These are phyloP conservation scores for Aphaenogaster rudis DNA, from an alignment of 1,140 invertebrate genomes.

Conservation along the genomic window DNA sequence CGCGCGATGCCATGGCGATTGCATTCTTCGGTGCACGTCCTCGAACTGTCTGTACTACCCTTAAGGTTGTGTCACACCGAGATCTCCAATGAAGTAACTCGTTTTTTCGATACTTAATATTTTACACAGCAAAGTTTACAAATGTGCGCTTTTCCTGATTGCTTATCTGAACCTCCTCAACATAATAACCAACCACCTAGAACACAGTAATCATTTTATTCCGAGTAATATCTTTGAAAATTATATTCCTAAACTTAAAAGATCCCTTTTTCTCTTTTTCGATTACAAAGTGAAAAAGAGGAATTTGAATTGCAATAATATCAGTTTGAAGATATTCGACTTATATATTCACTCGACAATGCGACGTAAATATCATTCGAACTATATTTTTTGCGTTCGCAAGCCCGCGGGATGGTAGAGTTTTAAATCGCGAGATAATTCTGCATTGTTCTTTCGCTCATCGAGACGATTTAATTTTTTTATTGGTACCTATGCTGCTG, in stretches of 20 bases:
- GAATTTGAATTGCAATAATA: background rate
- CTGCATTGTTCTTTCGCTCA: conserved; percentile 9
- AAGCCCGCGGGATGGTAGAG: background rate
- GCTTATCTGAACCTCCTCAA: too few species aligned
- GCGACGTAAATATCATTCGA: background rate
- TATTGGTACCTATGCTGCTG: conserved; percentile 13
- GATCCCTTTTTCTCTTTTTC: background rate
- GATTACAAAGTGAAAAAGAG: background rate
- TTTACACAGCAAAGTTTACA: background rate
- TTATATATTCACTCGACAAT: background rate
- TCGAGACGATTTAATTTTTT: conserved; percentile 36
- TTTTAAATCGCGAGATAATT: conserved; percentile 16
- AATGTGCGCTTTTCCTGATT: background rate
- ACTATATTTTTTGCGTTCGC: background rate
- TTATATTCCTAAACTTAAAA: background rate
- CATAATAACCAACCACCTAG: too few species aligned
- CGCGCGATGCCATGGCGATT: conserved; percentile 29
- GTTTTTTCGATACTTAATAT: background rate
- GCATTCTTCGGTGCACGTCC: conserved; percentile 40
- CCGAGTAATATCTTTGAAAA: background rate
- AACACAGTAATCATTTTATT: too few species aligned
- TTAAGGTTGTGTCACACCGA: conserved; percentile 45
- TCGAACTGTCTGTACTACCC: conserved; percentile 44
- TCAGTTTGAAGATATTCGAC: background rate
- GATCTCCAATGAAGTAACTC: background rate